A percentile compares a stretch with the other conserved stretches of the same genome.
phyloP scores from a whole-genome alignment of 1,140 invertebrate genomes.

The Cyrtorhinus lividipennis region DNA sequence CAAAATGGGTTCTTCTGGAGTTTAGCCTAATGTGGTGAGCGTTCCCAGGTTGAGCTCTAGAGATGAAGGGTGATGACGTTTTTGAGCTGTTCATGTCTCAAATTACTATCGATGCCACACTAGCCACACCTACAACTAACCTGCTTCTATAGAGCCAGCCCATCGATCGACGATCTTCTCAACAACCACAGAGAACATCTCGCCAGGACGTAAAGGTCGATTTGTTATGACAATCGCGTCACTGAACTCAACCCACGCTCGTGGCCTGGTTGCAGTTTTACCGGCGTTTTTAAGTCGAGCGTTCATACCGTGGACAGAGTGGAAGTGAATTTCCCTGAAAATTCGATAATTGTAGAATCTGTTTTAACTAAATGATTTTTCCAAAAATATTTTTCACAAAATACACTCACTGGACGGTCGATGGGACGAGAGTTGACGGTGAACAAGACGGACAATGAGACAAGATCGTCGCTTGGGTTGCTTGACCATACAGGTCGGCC shows the following conservation, averaged over 20 bases:
- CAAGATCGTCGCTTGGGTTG: slow-evolving; percentile 82
- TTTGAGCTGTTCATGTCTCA: too few relatives aligned
- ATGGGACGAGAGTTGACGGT: not conserved
- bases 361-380: too few relatives aligned
- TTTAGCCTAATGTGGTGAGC: too few relatives aligned
- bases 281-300: slow-evolving; percentile 74
- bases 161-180: slow-evolving; percentile 85
- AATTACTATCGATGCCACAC: too few relatives aligned
- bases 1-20: too few relatives aligned
- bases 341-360: too few relatives aligned
- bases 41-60: too few relatives aligned
- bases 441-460: slow-evolving; percentile 38
- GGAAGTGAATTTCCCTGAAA: slow-evolving; percentile 68
- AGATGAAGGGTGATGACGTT: too few relatives aligned
- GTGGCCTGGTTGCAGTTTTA: slow-evolving; percentile 65
- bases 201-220: slow-evolving; percentile 69
- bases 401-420: not conserved
- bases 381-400: too few relatives aligned
- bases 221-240: slow-evolving; percentile 86
- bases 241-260: slow-evolving; percentile 81
- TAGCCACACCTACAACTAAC: too few relatives aligned
- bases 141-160: slow-evolving; percentile 78
- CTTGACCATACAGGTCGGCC: slow-evolving; percentile 85
- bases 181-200: slow-evolving; percentile 83
- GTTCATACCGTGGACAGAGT: slow-evolving; percentile 77